Evolutionary conservation across 1,140 invertebrate genomes (phyloP), one percentile per base, ranked within the genome.

Genomic region (Papilio polyxenes): DNA sequence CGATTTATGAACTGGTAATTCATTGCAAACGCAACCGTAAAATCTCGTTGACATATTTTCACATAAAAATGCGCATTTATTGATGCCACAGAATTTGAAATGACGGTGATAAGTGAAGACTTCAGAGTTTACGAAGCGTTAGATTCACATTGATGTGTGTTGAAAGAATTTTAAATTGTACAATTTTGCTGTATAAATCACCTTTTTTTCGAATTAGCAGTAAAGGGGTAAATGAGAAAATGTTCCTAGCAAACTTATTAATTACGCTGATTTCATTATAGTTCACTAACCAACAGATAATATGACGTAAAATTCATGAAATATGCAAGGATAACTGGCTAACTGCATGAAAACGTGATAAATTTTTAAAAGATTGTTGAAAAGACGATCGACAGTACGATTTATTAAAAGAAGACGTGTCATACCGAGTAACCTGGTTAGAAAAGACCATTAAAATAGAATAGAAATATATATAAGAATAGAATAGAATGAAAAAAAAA

Each of bases 41-140:
- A 65, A 65, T 65, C 20, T 31, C 4, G 62, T 65, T 65, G 62
- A 65, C 62, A 65, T 20, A 65, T 65, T 65, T 65, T 65, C 62
- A 31, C 11, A 65, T 65, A 65, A 65, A 65, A 65, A 65, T 65
- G 62, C 23, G 20, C 62, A 65, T 62, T 62, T 62, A 65, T 31
- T 8, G 62, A 23, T n/a, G 23, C n/a, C 23, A 11, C 62, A 23
- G 9, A 65, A 31, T 65, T 65, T 23, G 62, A 65, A 65, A 65
- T 65, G 23, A 65, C 62, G 31, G 31, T 65, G 62, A 65, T 65
- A 65, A 23, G 59, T 65, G 62, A 65, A 65, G 20, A 13, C 20
- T 65, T 31, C 62, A 65, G 62, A 65, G 20, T 31, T 65, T 65
- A 65, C 62, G 62, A 23, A 65, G 20, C 62, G 3, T 65, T 65